A percentile compares a stretch with the other conserved stretches of the same genome.
Evolutionary conservation across 2,888 invertebrate genomes (phyloP).

Genomic region (Tinea trinotella): DNA sequence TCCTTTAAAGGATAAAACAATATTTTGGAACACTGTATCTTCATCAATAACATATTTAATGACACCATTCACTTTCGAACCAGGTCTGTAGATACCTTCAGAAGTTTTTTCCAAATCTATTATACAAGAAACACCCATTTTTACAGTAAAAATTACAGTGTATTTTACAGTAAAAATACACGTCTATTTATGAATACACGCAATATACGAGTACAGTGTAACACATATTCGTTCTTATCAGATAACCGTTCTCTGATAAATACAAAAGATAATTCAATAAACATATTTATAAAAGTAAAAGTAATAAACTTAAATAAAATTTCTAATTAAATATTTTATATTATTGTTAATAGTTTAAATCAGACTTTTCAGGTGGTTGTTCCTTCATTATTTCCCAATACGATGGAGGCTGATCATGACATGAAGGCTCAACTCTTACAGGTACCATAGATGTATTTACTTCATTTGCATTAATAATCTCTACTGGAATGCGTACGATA

Average conservation of each 20-base stretch:
- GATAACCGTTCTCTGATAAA: background rate
- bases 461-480: slow-evolving; percentile 5
- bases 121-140: slow-evolving; percentile 16
- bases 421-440: too few relatives aligned
- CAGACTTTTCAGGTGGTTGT: background rate
- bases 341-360: background rate
- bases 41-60: slow-evolving; percentile 15
- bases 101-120: slow-evolving; percentile 4
- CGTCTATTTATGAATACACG: background rate
- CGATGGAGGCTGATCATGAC: slow-evolving; percentile 6
- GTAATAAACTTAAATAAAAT: background rate
- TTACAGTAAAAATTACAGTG: too few relatives aligned
- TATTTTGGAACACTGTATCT: slow-evolving; percentile 6
- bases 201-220: too few relatives aligned
- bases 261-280: background rate
- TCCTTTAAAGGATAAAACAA: slow-evolving; percentile 8
- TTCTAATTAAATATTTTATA: background rate
- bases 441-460: background rate
- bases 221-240: background rate
- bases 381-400: slow-evolving; percentile 16
- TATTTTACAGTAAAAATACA: too few relatives aligned
- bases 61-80: background rate
- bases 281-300: background rate
- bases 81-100: slow-evolving; percentile 8
- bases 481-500: slow-evolving; percentile 15